Base-by-base conservation (phyloP, 2,888 invertebrate species). In the Ptilodon capucinus region DNA sequence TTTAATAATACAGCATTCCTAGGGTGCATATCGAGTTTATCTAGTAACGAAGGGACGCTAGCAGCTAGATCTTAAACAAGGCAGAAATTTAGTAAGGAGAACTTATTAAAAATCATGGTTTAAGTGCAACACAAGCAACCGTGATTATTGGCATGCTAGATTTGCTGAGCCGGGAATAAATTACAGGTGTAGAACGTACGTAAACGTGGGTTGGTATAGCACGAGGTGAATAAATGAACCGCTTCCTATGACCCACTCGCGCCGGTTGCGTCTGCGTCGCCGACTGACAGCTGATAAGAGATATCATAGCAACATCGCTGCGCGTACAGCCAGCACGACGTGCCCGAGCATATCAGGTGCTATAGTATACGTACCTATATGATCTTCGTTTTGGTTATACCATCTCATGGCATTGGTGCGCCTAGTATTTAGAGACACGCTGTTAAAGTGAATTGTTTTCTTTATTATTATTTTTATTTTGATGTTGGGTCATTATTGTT, bases 261-360 rank as follows among this genome's bases (percentile, higher is more conserved):
- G n/a, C 21, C 25, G 14, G 13, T 0, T 28, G 44, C 34, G 46
- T 14, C 36, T 18, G 42, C 40, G 3, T 44, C 23, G 36, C n/a
- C 30, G 51, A 47, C 44, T 49, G 49, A 47, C 47, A 48, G 34
- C 53, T 47, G 52, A 52, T 52, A 48, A 44, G 40, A 39, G 19
- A 16, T 46, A 32, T 44, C 38, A 25, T n/a, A n/a, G 8, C 21
- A 25, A 23, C 39, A 11, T 28, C 28, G 9, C 25, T 9, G 9
- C 2, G 8, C 1, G 25, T 9, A 25, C 25, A 25, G 25, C 9
- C 25, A 25, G 9, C 25, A 25, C 25, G 3, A 9, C 8, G 9
- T 25, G n/a, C n/a, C n/a, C n/a, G 25, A 25, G 25, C 25, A 3
- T 9, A 11, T 2, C 9, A 25, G 25, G 25, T 25, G 9, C 7